Percentiles rank a stretch among this genome's conserved stretches.
Conservation (phyloP, 2,113 vertebrate species). For the Mobula birostris region DNA sequence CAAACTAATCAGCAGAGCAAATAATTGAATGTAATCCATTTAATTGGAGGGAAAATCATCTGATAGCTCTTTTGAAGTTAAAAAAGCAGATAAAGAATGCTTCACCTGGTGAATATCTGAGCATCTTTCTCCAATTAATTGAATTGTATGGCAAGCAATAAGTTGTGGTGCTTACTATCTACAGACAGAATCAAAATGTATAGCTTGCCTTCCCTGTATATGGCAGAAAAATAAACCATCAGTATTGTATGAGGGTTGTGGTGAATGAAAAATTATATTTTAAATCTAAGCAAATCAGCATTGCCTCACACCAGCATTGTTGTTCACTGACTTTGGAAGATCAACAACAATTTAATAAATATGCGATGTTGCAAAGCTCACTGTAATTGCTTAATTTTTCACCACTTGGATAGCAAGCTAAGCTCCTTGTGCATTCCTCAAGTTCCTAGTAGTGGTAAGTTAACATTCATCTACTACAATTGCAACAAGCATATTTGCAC, state of each 20-base stretch:
- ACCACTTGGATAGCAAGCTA: not conserved
- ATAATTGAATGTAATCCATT: not conserved
- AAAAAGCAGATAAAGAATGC: too few species aligned
- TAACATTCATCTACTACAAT: not conserved
- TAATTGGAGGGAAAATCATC: not conserved
- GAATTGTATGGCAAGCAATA: too few species aligned
- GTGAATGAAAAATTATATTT: not conserved
- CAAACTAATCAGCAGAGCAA: not conserved
- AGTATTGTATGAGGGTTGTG: too few species aligned
- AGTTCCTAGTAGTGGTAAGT: not conserved
- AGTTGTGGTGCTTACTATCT: too few species aligned
- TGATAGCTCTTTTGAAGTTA: not conserved
- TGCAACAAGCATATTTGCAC: not conserved
- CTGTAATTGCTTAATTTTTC: not conserved
- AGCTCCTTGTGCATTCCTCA: not conserved
- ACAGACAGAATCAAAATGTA: too few species aligned
- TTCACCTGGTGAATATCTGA: too few species aligned
- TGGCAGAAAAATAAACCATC: too few species aligned
- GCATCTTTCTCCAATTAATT: too few species aligned
- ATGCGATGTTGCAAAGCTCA: not conserved
- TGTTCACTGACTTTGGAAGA: not conserved
- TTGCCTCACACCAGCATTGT: not conserved
- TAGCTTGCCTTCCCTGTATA: too few species aligned
- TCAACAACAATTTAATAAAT: not conserved
- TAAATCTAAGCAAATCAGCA: not conserved